Percentiles rank a stretch among this genome's conserved stretches.
Conservation (phyloP, 2,888 invertebrate species). For the Microctonus hyperodae region DNA sequence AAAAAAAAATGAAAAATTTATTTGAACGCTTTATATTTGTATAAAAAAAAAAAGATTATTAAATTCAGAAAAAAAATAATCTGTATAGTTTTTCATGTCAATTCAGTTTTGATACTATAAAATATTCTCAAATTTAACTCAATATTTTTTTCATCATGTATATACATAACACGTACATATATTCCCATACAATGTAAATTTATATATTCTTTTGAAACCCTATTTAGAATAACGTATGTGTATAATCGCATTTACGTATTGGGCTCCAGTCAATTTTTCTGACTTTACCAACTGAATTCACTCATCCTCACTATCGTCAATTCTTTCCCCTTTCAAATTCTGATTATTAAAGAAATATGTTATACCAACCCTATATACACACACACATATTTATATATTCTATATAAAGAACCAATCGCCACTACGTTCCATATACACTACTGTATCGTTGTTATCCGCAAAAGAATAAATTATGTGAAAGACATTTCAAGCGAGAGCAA, state of each 20-base stretch:
- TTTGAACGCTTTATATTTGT: no score
- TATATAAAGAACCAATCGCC: not conserved
- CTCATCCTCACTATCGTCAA: conserved; percentile 18
- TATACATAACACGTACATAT: not conserved
- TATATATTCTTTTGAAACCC: conserved; percentile 17
- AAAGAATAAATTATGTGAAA: conserved; percentile 58
- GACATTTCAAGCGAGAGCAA: conserved; percentile 52
- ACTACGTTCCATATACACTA: conserved; percentile 3
- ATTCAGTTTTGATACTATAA: no score
- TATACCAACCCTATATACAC: not conserved
- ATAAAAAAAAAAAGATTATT: no score
- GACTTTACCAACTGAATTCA: conserved; percentile 52
- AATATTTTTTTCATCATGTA: no score
- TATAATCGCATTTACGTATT: conserved; percentile 59
- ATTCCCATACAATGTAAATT: not conserved
- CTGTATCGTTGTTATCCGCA: conserved; percentile 31
- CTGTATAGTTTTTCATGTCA: no score
- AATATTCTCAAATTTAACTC: no score
- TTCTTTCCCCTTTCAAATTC: conserved; percentile 9
- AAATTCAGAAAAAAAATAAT: no score
- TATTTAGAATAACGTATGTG: conserved; percentile 26
- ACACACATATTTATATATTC: no score
- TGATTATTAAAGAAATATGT: conserved; percentile 45
- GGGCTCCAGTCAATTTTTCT: conserved; percentile 62
- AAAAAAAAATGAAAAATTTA: no score